Percentiles rank a stretch among this genome's conserved stretches.
phyloP scores from a whole-genome alignment of 2,888 invertebrate genomes.

The Phortica okadai region DNA sequence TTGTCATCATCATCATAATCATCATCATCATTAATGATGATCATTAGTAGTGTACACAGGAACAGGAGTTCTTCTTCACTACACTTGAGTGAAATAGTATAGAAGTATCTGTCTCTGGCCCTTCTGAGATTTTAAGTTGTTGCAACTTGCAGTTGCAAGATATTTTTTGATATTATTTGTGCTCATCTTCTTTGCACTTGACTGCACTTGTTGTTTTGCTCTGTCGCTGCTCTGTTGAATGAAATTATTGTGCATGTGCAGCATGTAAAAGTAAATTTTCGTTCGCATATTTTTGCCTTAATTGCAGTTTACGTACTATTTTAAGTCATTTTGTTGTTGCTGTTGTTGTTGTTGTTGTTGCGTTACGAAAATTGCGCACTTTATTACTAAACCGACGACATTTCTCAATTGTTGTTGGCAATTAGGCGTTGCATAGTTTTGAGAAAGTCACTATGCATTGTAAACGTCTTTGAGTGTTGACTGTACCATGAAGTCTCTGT shows the following conservation, averaged over 20 bases:
- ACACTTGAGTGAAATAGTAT: not conserved
- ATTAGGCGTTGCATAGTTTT: constrained; percentile 10
- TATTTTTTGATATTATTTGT: not conserved
- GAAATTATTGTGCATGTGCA: not conserved
- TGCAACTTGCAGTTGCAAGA: not conserved
- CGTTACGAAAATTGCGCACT: not conserved
- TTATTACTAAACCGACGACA: not conserved
- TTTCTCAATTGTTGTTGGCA: not conserved
- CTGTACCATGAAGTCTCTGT: not conserved
- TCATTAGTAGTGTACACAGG: not conserved
- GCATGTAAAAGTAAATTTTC: not conserved
- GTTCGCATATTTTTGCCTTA: not conserved
- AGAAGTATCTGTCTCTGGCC: not conserved
- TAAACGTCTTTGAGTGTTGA: not conserved
- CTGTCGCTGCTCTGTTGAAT: not conserved
- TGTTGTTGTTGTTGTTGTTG: not conserved
- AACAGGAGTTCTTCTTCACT: not conserved
- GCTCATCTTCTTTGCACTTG: not conserved
- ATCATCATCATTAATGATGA: not conserved
- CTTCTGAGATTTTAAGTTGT: not conserved
- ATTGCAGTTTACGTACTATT: not conserved
- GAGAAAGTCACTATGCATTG: too few relatives aligned
- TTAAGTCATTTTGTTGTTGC: not conserved
- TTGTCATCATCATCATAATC: not conserved
- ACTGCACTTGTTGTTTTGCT: not conserved